Evolutionary conservation across 2,113 vertebrate genomes (phyloP), one percentile per base, ranked within the genome.

Genomic region (Hippocampus zosterae): DNA sequence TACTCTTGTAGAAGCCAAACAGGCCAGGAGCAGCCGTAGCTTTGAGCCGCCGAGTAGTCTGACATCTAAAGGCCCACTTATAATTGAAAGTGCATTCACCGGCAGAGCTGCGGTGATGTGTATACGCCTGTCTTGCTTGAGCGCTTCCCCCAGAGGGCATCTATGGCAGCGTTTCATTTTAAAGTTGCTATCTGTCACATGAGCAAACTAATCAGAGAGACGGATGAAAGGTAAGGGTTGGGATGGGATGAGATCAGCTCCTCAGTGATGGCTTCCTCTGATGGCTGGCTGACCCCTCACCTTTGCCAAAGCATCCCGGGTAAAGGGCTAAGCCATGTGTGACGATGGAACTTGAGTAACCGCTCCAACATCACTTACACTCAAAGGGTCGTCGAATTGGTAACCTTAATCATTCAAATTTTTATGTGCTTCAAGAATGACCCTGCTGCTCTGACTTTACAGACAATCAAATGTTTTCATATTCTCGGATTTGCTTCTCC

Each of bases 131-230:
- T 84, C 65, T 75, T 81, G 77, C 82, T 84, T 75, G 79, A 85
- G 68, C 74, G 78, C 81, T 64, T 81, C 74, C 84, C 82, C 77
- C 60, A 50, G 83, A 90, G 82, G 76, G 72, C 74, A 75, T 77
- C 83, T 76, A 75, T 55, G 63, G 56, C 80, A 81, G 80, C 55
- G 66, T 85, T 89, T 89, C 78, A 89, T 91, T 89, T 87, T 85
- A 89, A 65, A 84, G 80, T 88, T 85, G 80, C 82, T 78, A 73
- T 85, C 86, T 85, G 83, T 89, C 87, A 87, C 80, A 87, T 77
- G 80, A 71, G 81, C 78, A 84, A 84, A 89, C 81, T 89, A 89
- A 91, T 91, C 90, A 84, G 80, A 86, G 75, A 84, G 87, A 90
- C 84, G 88, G 88, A 91, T 87, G 85, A 91, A 90, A 88, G 87